Base-by-base conservation (phyloP, 2,888 invertebrate genomes). In the Nymphalis polychloros region DNA sequence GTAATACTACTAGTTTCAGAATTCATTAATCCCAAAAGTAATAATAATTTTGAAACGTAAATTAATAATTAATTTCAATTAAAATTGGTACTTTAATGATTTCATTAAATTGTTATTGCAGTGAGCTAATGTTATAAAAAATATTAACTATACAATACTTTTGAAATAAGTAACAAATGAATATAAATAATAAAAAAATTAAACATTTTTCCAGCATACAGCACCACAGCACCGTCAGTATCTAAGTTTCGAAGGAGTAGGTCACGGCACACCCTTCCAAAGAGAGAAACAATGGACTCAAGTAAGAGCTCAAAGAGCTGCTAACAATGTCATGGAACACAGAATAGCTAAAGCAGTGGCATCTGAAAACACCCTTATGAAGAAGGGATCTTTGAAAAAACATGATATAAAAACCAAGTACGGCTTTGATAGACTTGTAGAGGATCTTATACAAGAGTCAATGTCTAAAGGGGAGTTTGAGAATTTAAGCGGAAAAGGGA, bases 401-500 rank as follows among this genome's bases (percentile, higher is more conserved):
- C 95, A 95, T 86, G 96, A 96, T 76, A 95, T 95, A 23, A 96
- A 96, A 90, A 97, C 96, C 0, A 96, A 96, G 90, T 95, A 95
- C 81, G 97, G 97, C 0, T 95, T 97, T 77, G 98, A 98, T 73
- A 94, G 98, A 64, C 89, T 98, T 0, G 98, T 98, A 0, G 98
- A 98, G 84, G 98, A 98, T 92, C 92, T 97, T 70, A 98, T 98
- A 74, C 97, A 97, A 78, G 97, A 98, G 81, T 96, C 98, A 0
- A 98, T 98, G 94, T 95, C 95, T 0, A 96, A 95, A 84, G 98
- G 98, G 0, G 97, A 98, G 79, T 98, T 98, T 86, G 95, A 95
- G 75, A 97, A 98, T 85, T 88, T 98, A 6, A 93, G 94, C 41
- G 97, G 97, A 0, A 93, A 93, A 74, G 98, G 98, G 16, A 97